Conservation (phyloP, 2,797 vertebrate genomes). For the Fringilla coelebs region DNA sequence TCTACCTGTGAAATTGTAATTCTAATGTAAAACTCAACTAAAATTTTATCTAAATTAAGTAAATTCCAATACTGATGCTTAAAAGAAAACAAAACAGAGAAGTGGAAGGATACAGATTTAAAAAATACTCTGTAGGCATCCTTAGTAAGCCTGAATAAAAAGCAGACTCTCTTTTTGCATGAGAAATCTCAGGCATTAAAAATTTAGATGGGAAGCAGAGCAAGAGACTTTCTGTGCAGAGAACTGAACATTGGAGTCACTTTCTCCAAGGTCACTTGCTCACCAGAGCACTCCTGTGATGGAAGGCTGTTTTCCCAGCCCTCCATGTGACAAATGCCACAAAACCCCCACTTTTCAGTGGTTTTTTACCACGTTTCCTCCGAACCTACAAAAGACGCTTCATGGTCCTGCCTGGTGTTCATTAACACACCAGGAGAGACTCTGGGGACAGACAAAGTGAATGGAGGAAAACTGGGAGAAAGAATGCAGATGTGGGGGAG, state of each 20-base stretch:
- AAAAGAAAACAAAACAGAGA: background rate
- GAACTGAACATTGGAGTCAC: background rate
- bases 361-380: background rate
- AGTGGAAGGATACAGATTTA: fast-evolving
- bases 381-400: background rate
- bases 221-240: background rate
- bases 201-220: background rate
- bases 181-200: background rate
- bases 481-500: conserved; percentile 27
- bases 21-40: background rate
- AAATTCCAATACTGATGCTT: background rate
- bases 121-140: background rate
- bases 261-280: background rate
- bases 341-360: background rate
- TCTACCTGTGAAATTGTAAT: background rate
- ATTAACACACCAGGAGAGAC: background rate
- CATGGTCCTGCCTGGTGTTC: background rate
- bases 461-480: background rate
- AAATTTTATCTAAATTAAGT: background rate
- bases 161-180: background rate
- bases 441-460: background rate
- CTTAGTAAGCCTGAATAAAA: background rate
- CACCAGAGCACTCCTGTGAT: background rate
- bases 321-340: background rate
- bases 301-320: background rate